Base-by-base conservation (phyloP, 1,140 invertebrate genomes). In the Drosophila sucinea region DNA sequence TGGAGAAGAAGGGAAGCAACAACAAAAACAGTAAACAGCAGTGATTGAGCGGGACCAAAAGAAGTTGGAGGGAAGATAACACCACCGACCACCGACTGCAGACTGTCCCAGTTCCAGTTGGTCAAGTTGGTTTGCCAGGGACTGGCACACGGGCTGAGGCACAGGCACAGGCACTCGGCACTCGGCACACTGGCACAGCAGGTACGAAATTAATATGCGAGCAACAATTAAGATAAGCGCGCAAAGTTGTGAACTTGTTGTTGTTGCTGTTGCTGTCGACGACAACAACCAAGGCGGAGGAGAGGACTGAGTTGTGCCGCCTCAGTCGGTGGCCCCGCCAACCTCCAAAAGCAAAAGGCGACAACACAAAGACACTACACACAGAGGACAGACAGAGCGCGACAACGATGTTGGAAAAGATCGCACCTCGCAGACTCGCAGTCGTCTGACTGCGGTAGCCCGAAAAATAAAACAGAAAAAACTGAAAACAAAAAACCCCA, bases 201-300 rank as follows among this genome's bases (percentile, higher is more conserved):
- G 86, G 86, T 90, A 86, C 79, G 86, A 90, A 90, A 90, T 90
- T 90, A 90, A 90, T 90, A 90, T 90, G 86, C 86, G 86, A 90
- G 81, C 86, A 90, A 90, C 86, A 90, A 90, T 90, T 90, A 90
- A 90, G 86, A 90, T 90, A 90, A 90, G 86, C 86, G 86, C 86
- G 76, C 81, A 82, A 90, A 90, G 72, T 90, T 86, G 82, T 86
- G 83, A 86, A 86, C 79, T 79, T 65, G 78, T 73, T 84, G 79
- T 63, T 70, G 64, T 68, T 62, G 69, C 7, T 60, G 58, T 33
- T 41, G 60, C 27, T 40, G 57, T 38, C 57, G 57, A 41, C 40
- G 40, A 41, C 40, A 41, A 41, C 40, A 17, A 47, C 17, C 17
- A 17, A 17, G 17, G 17, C 17, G 44, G 44, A 23, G 25, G 8